Evolutionary conservation across 2,113 vertebrate species (phyloP).

Genomic region (Bostrychus sinensis): DNA sequence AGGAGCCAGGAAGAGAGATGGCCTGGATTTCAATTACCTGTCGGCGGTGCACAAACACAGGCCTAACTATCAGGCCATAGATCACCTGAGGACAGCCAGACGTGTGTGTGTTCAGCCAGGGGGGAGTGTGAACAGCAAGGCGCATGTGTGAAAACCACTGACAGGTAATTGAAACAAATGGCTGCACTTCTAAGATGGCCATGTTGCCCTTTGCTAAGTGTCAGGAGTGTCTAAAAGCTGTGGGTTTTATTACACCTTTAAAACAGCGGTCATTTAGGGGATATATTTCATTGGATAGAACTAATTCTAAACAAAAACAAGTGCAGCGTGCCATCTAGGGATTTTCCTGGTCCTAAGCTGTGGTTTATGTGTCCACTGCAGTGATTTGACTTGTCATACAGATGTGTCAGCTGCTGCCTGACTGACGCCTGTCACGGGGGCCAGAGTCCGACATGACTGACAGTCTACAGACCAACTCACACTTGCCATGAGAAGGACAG

Average conservation of each 20-base stretch:
- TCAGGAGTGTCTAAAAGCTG: background rate
- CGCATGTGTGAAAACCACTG: constrained; percentile 7
- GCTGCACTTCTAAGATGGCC: constrained; percentile 7
- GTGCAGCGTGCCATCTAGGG: background rate
- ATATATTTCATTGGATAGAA: background rate
- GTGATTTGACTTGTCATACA: constrained; percentile 19
- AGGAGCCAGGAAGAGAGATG: constrained; percentile 20
- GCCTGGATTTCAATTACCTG: constrained; percentile 50
- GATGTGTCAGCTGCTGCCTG: constrained; percentile 17
- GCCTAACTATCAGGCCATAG: constrained; percentile 17
- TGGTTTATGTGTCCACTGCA: background rate
- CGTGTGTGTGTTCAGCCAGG: constrained; percentile 6
- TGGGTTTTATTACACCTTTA: constrained; percentile 20
- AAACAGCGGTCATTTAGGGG: constrained; percentile 17
- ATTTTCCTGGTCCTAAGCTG: background rate
- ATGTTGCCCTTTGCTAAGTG: constrained; percentile 9
- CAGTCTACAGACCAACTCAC: background rate
- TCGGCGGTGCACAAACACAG: constrained; percentile 30
- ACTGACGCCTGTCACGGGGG: constrained; percentile 12
- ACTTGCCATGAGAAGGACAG: background rate
- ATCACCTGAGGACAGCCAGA: constrained; percentile 24
- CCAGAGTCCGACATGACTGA: constrained; percentile 1
- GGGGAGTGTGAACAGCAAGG: background rate
- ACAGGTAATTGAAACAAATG: constrained; percentile 50
- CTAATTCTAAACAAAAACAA: background rate